phyloP scores from a whole-genome alignment of 2,888 invertebrate genomes.

The Dasysyrphus tricinctus region DNA sequence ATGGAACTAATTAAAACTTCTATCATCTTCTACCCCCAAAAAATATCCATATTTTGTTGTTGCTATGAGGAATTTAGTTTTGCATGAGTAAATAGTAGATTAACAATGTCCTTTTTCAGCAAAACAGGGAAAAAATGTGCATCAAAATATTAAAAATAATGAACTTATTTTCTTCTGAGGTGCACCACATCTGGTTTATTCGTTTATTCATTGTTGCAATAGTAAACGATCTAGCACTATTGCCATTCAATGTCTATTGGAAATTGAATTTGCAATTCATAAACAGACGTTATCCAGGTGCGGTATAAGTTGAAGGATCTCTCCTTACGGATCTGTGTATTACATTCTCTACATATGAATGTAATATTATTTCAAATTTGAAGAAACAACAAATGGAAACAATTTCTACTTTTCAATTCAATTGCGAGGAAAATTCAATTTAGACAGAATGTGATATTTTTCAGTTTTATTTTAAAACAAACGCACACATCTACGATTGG shows the following conservation, averaged over 20 bases:
- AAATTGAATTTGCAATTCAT: slow-evolving; percentile 14
- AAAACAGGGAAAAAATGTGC: too few species aligned
- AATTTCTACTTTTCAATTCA: slow-evolving; percentile 48
- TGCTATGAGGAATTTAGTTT: too few species aligned
- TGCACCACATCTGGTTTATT: slow-evolving; percentile 10
- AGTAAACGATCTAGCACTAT: not conserved
- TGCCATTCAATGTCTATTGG: not conserved
- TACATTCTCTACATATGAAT: slow-evolving; percentile 1
- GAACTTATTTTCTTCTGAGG: not conserved
- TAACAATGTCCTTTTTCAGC: too few species aligned
- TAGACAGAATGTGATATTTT: slow-evolving; percentile 46
- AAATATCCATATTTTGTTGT: too few species aligned
- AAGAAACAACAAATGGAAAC: slow-evolving; percentile 32
- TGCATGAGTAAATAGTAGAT: too few species aligned
- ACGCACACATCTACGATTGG: not conserved
- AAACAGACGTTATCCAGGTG: not conserved
- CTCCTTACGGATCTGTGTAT: not conserved
- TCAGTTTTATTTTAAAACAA: slow-evolving; percentile 20
- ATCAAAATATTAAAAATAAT: not conserved
- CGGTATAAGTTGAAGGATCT: not conserved
- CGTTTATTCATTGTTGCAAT: slow-evolving; percentile 6
- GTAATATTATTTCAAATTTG: slow-evolving; percentile 46
- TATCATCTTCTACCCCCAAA: too few species aligned
- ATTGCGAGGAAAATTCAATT: slow-evolving; percentile 59
- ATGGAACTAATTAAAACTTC: too few species aligned